Percentiles rank a stretch among this genome's conserved stretches.
Evolutionary conservation across 1,140 invertebrate species (phyloP).

Genomic region (Araneus ventricosus): DNA sequence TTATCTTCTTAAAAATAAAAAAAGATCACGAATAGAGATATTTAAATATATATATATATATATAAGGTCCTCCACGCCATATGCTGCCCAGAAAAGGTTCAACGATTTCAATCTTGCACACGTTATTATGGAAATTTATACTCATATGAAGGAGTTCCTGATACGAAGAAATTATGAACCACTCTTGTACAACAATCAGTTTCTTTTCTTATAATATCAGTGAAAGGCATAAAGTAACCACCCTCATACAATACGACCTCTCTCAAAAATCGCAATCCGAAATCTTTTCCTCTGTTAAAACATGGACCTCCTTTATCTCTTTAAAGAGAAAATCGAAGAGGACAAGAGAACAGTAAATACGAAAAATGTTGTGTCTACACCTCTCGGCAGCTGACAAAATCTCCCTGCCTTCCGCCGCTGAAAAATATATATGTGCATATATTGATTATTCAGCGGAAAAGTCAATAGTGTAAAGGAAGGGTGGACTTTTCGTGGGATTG

Average conservation of each 20-base stretch:
- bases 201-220: neutral
- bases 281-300: neutral
- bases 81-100: no score
- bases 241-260: neutral
- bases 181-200: neutral
- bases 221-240: neutral
- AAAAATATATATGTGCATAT: neutral
- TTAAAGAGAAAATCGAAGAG: neutral
- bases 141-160: no score
- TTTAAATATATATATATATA: no score
- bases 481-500: neutral
- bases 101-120: no score
- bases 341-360: neutral
- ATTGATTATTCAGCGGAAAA: slow-evolving; percentile 26
- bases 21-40: no score
- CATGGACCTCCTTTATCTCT: neutral
- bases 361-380: neutral
- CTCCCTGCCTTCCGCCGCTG: neutral
- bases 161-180: neutral
- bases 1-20: no score
- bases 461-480: neutral
- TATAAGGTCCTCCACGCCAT: no score
- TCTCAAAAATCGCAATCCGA: neutral
- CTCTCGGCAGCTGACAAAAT: neutral
- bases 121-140: no score